Evolutionary conservation across 2,797 vertebrate species (phyloP).

Genomic region (Megaceryle alcyon): DNA sequence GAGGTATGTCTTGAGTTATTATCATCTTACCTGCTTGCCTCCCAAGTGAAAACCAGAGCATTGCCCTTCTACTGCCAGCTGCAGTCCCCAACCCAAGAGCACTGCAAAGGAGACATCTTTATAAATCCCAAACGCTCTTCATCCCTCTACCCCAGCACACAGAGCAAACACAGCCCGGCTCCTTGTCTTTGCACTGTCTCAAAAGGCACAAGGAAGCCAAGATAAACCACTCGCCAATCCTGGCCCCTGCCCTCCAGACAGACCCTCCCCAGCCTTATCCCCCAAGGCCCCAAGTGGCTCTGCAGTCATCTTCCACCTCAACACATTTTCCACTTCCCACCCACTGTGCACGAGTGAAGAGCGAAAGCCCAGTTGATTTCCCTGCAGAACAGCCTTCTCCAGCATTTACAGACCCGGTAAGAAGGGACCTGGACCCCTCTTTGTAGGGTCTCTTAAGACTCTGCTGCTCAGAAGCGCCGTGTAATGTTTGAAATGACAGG

Average conservation of each 20-base stretch:
- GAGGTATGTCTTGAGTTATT: background rate
- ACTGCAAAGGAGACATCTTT: background rate
- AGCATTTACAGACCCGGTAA: background rate
- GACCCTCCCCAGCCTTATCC: background rate
- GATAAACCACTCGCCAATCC: background rate
- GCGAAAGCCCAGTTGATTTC: background rate
- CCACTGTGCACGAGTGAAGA: accelerated
- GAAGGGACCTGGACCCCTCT: background rate
- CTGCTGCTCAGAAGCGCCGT: background rate
- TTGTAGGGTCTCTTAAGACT: background rate
- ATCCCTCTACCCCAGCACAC: background rate
- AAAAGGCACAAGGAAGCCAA: background rate
- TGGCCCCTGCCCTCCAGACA: background rate
- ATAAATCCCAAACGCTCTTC: background rate
- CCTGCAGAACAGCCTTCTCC: background rate
- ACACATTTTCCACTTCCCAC: background rate
- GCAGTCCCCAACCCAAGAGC: background rate
- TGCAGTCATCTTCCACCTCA: background rate
- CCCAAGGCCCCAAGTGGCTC: background rate
- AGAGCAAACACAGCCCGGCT: background rate
- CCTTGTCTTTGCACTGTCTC: background rate
- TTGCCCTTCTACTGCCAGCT: background rate
- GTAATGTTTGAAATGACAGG: accelerated
- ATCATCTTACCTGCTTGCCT: background rate
- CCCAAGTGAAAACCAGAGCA: background rate